A percentile compares a stretch with the other conserved stretches of the same genome.
Evolutionary conservation across 1,140 invertebrate genomes (phyloP).

Genomic region (Scaptodrosophila lebanonensis): DNA sequence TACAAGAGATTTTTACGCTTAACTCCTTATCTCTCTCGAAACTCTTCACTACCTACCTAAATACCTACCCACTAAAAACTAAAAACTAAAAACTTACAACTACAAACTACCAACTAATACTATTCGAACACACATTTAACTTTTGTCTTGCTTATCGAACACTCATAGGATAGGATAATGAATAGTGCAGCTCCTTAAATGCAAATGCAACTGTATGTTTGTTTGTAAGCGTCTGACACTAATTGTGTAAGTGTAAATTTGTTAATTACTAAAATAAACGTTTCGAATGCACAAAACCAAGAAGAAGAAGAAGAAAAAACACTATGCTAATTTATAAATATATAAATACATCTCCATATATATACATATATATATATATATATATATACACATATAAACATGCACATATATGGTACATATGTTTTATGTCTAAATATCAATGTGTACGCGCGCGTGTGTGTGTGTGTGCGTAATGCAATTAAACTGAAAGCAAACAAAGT

Average conservation of each 20-base stretch:
- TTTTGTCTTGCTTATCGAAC: too few species aligned
- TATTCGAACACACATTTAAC: too few species aligned
- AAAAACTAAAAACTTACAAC: too few species aligned
- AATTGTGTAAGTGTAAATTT: too few species aligned
- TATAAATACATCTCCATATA: slow-evolving; percentile 36
- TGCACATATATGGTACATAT: slow-evolving; percentile 28
- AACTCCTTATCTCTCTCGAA: too few species aligned
- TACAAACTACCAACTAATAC: too few species aligned
- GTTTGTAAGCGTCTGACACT: too few species aligned
- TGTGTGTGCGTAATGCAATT: slow-evolving; percentile 25
- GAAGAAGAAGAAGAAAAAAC: slow-evolving; percentile 29
- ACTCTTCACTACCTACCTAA: too few species aligned
- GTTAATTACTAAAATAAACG: slow-evolving; percentile 32
- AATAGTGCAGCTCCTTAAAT: slow-evolving; percentile 54
- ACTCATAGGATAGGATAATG: slow-evolving; percentile 66
- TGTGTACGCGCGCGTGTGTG: slow-evolving; percentile 23
- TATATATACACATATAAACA: slow-evolving; percentile 11
- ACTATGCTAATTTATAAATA: slow-evolving; percentile 27
- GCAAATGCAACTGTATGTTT: slow-evolving; percentile 67
- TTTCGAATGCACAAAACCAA: not conserved
- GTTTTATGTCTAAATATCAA: too few species aligned
- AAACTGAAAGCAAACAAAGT: slow-evolving; percentile 4
- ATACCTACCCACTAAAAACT: too few species aligned
- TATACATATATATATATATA: slow-evolving; percentile 19
- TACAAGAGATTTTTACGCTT: not conserved